Evolutionary conservation across 2,888 invertebrate genomes (phyloP).

Genomic region (Aphodius sticticus): DNA sequence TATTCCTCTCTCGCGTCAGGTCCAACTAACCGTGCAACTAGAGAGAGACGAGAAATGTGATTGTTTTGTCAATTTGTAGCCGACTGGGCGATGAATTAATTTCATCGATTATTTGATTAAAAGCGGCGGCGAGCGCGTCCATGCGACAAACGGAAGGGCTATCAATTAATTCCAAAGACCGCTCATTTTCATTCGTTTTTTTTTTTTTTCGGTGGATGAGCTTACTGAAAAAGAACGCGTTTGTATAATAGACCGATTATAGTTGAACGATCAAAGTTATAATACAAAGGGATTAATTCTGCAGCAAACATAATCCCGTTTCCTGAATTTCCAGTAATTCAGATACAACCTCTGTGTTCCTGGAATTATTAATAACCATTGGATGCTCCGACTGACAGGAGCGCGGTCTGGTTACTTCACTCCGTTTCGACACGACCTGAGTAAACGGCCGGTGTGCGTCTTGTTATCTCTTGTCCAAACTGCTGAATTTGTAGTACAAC

Average conservation of each 20-base stretch:
- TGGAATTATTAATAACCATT: no score
- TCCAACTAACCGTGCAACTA: neutral
- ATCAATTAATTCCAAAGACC: neutral
- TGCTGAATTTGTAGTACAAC: no score
- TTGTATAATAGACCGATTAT: neutral
- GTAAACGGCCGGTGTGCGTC: no score
- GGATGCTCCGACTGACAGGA: no score
- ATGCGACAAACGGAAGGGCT: neutral
- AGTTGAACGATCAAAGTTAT: no score
- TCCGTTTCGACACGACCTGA: no score
- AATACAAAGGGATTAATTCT: no score
- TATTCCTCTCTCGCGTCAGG: neutral
- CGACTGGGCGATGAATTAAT: slow-evolving; percentile 57
- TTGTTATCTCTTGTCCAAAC: no score
- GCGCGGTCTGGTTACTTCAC: no score
- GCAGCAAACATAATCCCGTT: no score
- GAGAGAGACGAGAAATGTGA: slow-evolving; percentile 50
- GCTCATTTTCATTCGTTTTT: neutral
- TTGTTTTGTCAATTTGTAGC: slow-evolving; percentile 58
- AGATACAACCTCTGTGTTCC: no score
- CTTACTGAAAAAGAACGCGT: neutral
- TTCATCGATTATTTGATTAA: slow-evolving; percentile 54
- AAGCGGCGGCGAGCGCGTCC: neutral
- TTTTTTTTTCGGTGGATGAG: neutral
- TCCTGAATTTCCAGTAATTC: no score